These are phyloP conservation scores for Phrynocephalus guinanensis DNA, from an alignment of 2,797 vertebrate genomes.

Conservation along the genomic window DNA sequence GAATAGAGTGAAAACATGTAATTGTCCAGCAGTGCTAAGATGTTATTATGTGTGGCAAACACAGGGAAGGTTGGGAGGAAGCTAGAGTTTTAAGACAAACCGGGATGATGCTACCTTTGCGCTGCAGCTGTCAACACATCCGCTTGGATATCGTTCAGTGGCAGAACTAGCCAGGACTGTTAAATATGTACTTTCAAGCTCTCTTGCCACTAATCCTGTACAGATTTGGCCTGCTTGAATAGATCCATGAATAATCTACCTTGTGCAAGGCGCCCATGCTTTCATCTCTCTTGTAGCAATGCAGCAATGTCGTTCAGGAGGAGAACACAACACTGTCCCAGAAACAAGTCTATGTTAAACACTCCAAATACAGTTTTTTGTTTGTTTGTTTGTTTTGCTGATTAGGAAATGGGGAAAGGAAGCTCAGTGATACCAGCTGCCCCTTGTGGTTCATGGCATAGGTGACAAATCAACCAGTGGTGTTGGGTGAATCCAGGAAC, in stretches of 20 bases:
- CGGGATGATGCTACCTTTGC: neutral
- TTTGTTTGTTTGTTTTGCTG: neutral
- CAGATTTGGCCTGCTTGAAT: neutral
- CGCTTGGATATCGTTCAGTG: neutral
- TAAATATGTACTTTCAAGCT: neutral
- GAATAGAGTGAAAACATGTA: neutral
- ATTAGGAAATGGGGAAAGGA: neutral
- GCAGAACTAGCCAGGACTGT: neutral
- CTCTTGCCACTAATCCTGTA: neutral
- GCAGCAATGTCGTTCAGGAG: neutral
- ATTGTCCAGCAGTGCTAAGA: neutral
- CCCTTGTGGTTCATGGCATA: no score
- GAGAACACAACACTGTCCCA: neutral
- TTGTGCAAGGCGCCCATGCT: neutral
- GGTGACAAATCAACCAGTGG: no score
- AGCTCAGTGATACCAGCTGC: neutral
- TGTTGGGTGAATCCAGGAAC: no score
- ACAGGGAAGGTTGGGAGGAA: no score
- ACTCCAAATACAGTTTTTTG: neutral
- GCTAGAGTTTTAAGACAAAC: neutral
- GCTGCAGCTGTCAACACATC: neutral
- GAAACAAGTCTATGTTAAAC: neutral
- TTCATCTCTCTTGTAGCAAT: neutral
- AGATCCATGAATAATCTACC: neutral
- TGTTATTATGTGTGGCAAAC: neutral